phyloP scores from a whole-genome alignment of 1,140 invertebrate species.

The Temnothorax nylanderi region DNA sequence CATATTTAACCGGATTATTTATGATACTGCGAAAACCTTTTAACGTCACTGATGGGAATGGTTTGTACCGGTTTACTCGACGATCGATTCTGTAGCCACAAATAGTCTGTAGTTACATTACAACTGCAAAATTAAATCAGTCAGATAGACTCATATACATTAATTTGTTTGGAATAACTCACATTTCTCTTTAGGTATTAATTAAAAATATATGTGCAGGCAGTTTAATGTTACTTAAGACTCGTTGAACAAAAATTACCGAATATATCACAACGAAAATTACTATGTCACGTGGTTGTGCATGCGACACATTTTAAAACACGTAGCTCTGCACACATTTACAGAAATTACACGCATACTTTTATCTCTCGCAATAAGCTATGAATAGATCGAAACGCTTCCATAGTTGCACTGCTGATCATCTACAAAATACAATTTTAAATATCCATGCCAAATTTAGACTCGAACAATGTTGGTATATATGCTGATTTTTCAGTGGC shows the following conservation, averaged over 20 bases:
- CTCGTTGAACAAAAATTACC: background rate
- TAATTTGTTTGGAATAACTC: background rate
- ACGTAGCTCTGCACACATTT: constrained; percentile 23
- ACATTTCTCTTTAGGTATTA: background rate
- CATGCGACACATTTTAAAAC: constrained; percentile 46
- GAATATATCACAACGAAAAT: background rate
- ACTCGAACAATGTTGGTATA: background rate
- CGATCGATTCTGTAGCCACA: constrained; percentile 25
- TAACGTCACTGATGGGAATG: constrained; percentile 62
- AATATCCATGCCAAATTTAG: background rate
- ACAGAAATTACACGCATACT: background rate
- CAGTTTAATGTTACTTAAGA: constrained; percentile 35
- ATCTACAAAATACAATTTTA: constrained; percentile 31
- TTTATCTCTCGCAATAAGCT: constrained; percentile 34
- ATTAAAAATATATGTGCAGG: background rate
- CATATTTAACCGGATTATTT: constrained; percentile 24
- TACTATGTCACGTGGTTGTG: constrained; percentile 19
- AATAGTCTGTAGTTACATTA: constrained; percentile 49
- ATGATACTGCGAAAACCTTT: constrained; percentile 19
- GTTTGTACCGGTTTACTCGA: constrained; percentile 64
- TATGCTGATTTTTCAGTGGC: constrained; percentile 75
- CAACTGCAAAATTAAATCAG: constrained; percentile 13
- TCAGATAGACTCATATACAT: background rate
- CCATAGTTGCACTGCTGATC: constrained; percentile 35
- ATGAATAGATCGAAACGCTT: constrained; percentile 21